phyloP scores from a whole-genome alignment of 2,888 invertebrate genomes.

The Automeris io region DNA sequence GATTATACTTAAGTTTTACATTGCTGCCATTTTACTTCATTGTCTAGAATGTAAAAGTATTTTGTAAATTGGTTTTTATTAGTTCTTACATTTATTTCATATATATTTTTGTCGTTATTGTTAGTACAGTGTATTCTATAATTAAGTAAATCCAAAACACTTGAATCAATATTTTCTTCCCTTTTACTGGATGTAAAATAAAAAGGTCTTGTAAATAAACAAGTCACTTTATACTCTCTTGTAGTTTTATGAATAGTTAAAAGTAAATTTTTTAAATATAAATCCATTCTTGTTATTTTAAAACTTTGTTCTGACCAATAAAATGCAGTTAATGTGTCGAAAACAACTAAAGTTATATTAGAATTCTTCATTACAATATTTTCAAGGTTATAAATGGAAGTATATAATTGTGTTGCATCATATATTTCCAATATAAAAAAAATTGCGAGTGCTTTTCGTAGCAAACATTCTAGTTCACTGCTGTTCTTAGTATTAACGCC shows the following conservation, averaged over 20 bases:
- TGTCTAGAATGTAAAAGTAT: slow-evolving; percentile 14
- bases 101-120: slow-evolving; percentile 10
- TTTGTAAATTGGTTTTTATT: slow-evolving; percentile 17
- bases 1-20: not conserved
- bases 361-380: slow-evolving; percentile 45
- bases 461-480: slow-evolving; percentile 18
- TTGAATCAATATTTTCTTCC: slow-evolving; percentile 31
- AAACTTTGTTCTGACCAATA: slow-evolving; percentile 71
- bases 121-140: slow-evolving; percentile 25
- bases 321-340: slow-evolving; percentile 67
- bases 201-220: slow-evolving; percentile 72
- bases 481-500: slow-evolving; percentile 8
- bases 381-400: slow-evolving; percentile 60
- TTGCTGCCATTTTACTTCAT: slow-evolving; percentile 20
- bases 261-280: slow-evolving; percentile 62
- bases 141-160: slow-evolving; percentile 22
- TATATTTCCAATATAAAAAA: slow-evolving; percentile 51
- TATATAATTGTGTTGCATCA: slow-evolving; percentile 56
- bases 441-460: slow-evolving; percentile 33
- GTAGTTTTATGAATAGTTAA: slow-evolving; percentile 56
- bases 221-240: slow-evolving; percentile 63
- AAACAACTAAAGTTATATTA: slow-evolving; percentile 53
- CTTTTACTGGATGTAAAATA: slow-evolving; percentile 66
- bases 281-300: slow-evolving; percentile 67
- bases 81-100: slow-evolving; percentile 20